These are phyloP conservation scores for Meandrina meandrites DNA, from an alignment of 92 coral and sea anemone species.

Conservation along the genomic window DNA sequence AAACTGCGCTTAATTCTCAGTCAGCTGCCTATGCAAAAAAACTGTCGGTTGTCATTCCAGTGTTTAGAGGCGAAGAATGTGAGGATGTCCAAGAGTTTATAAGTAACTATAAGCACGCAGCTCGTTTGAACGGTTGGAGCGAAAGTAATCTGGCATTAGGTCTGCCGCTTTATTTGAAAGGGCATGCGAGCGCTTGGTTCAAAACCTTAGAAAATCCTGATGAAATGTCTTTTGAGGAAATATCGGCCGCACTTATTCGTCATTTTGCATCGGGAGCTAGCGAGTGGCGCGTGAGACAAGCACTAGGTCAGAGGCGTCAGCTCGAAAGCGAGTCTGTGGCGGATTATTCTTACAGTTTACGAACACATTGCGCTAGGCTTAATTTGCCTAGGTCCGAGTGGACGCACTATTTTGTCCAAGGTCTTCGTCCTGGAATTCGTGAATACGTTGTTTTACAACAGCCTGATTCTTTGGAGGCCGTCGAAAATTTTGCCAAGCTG, in stretches of 20 bases:
- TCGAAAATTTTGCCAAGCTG: constrained; percentile 11
- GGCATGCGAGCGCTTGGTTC: constrained; percentile 32
- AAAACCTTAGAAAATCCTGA: neutral
- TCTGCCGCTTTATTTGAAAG: neutral
- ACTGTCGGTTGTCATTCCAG: too few relatives aligned
- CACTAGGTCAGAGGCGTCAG: constrained; percentile 31
- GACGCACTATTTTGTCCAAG: constrained; percentile 29
- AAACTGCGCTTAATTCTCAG: too few relatives aligned
- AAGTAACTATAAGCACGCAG: neutral
- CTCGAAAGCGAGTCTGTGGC: constrained; percentile 6
- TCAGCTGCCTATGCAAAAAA: too few relatives aligned
- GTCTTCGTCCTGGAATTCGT: constrained; percentile 10
- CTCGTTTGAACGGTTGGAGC: constrained; percentile 16
- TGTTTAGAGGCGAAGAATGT: neutral
- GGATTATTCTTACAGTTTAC: constrained; percentile 5
- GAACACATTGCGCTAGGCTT: constrained; percentile 10
- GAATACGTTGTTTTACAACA: constrained; percentile 25
- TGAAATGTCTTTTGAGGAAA: constrained; percentile 9
- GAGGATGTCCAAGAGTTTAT: constrained; percentile 27
- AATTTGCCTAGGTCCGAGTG: constrained; percentile 29
- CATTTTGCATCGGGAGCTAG: constrained; percentile 30
- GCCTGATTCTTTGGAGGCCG: constrained; percentile 4
- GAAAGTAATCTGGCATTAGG: neutral
- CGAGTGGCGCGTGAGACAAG: constrained; percentile 28
- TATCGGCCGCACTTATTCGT: neutral